Percentiles rank a stretch among this genome's conserved stretches.
These are phyloP conservation scores for Micromesistius poutassou DNA, from an alignment of 2,797 vertebrate species.

Conservation along the genomic window DNA sequence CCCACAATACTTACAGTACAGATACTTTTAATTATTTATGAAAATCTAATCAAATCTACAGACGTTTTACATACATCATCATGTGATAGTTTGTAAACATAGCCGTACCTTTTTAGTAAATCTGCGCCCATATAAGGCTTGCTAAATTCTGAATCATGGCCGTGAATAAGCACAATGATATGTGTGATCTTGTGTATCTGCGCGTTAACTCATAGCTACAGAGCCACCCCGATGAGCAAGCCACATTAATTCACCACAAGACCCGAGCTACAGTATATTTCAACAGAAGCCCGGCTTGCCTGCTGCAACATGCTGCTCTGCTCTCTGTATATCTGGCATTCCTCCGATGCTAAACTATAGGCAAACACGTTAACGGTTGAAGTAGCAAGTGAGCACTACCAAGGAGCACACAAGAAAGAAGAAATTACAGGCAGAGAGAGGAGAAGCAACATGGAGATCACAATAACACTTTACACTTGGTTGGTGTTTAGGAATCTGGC, in stretches of 20 bases:
- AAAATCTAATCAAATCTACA: neutral
- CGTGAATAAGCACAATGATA: neutral
- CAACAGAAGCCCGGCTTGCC: slow-evolving; percentile 44
- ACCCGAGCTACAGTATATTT: slow-evolving; percentile 36
- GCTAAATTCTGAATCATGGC: neutral
- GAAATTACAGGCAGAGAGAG: neutral
- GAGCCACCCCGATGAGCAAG: slow-evolving; percentile 33
- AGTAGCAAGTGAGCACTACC: neutral
- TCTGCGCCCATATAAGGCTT: neutral
- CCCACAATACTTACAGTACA: neutral
- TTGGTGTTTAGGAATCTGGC: neutral
- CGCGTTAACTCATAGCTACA: neutral
- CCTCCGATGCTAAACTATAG: slow-evolving; percentile 40
- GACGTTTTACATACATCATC: neutral
- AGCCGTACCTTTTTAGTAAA: neutral
- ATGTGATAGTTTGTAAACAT: neutral
- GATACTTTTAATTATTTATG: neutral
- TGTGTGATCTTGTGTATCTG: neutral
- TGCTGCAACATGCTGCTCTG: slow-evolving; percentile 52
- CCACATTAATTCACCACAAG: slow-evolving; percentile 44
- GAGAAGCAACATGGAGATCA: neutral
- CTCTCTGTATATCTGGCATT: slow-evolving; percentile 47
- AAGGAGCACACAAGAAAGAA: neutral
- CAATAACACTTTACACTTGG: neutral
- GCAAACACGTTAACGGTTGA: slow-evolving; percentile 19